A percentile compares a stretch with the other conserved stretches of the same genome.
These are phyloP conservation scores for Morone chrysops DNA, from an alignment of 2,113 vertebrate species.

Conservation along the genomic window DNA sequence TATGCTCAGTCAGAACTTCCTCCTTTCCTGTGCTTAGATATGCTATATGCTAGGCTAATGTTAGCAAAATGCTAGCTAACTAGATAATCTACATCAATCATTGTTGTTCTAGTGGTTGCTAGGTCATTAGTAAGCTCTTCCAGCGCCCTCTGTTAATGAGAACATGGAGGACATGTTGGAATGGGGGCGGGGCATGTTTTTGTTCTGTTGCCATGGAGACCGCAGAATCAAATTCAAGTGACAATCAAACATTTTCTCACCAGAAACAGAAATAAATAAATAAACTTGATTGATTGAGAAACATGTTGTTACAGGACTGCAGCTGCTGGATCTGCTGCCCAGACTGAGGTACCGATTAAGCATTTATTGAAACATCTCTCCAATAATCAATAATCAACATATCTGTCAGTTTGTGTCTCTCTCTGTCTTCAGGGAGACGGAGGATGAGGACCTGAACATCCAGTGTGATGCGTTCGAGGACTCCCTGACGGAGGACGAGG, in stretches of 20 bases:
- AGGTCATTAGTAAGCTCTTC: too few species aligned
- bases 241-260: not conserved
- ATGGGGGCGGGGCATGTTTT: too few species aligned
- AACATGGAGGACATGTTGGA: not conserved
- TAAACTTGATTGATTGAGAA: too few species aligned
- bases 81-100: too few species aligned
- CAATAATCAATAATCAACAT: not conserved
- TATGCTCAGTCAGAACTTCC: too few species aligned
- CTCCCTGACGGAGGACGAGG: conserved; percentile 89
- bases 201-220: not conserved
- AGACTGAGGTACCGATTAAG: conserved; percentile 86
- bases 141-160: not conserved
- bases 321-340: conserved; percentile 89
- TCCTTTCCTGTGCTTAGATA: too few species aligned
- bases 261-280: too few species aligned
- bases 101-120: not conserved
- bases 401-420: not conserved
- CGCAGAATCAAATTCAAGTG: not conserved
- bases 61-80: too few species aligned
- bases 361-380: too few species aligned
- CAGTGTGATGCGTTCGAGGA: conserved; percentile 93
- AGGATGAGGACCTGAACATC: conserved; percentile 91
- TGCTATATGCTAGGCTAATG: too few species aligned
- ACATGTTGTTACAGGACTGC: conserved; percentile 85
- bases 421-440: conserved; percentile 85